Percentiles rank a stretch among this genome's conserved stretches.
These are phyloP conservation scores for Thymelicus acteon DNA, from an alignment of 2,888 invertebrate genomes.

Conservation along the genomic window DNA sequence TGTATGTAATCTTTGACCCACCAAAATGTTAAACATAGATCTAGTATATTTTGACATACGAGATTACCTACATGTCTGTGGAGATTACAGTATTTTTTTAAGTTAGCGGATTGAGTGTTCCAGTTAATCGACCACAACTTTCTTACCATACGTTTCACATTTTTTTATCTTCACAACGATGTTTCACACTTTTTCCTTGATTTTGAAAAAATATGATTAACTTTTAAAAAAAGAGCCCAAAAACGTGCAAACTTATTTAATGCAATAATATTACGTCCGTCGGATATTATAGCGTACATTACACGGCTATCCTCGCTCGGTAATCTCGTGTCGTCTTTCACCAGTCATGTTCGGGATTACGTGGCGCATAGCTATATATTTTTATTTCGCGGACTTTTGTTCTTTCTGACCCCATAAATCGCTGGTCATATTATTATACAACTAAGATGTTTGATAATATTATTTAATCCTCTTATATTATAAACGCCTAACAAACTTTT, in stretches of 20 bases:
- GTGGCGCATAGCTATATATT: slow-evolving; percentile 1
- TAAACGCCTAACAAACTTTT: too few species aligned
- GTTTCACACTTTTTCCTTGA: too few species aligned
- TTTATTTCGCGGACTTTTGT: slow-evolving; percentile 5
- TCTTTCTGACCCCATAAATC: not conserved
- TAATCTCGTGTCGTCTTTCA: slow-evolving; percentile 22
- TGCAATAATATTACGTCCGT: not conserved
- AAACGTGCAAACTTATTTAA: slow-evolving; percentile 1
- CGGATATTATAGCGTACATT: slow-evolving; percentile 3
- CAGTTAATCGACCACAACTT: too few species aligned
- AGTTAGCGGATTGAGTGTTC: too few species aligned
- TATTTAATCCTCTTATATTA: not conserved
- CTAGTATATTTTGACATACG: too few species aligned
- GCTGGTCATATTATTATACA: not conserved
- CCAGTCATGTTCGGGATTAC: slow-evolving; percentile 18
- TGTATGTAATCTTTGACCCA: too few species aligned
- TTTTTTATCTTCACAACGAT: too few species aligned
- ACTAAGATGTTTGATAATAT: not conserved
- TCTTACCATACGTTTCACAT: too few species aligned
- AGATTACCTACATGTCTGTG: too few species aligned
- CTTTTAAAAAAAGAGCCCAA: not conserved
- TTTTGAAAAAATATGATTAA: too few species aligned
- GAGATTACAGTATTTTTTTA: too few species aligned
- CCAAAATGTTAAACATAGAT: not conserved
- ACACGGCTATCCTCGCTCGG: not conserved